Conservation (phyloP, 2,888 invertebrate genomes). For the Cerastis leucographa region DNA sequence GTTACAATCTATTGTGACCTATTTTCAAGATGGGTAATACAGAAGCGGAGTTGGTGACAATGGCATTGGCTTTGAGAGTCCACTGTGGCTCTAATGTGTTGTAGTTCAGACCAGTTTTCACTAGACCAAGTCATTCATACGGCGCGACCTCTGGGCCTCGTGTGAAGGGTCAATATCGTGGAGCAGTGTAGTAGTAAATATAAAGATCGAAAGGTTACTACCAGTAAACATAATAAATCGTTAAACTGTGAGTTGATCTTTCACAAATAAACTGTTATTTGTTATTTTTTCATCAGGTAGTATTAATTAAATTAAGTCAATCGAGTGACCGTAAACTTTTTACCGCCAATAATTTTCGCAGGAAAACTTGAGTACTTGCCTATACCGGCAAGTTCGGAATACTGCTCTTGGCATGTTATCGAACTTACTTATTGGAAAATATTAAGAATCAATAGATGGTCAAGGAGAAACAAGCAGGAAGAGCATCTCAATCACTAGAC, state of each 20-base stretch:
- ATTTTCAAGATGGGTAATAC: background rate
- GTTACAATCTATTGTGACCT: background rate
- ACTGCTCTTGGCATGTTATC: too few relatives aligned
- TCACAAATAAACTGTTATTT: background rate
- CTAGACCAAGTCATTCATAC: slow-evolving; percentile 40
- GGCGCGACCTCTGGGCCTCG: slow-evolving; percentile 10
- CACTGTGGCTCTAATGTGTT: slow-evolving; percentile 34
- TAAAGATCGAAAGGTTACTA: background rate
- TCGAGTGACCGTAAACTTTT: background rate
- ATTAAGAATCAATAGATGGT: background rate
- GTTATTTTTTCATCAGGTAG: background rate
- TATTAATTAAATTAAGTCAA: background rate
- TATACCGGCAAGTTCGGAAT: too few relatives aligned
- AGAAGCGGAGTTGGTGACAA: slow-evolving; percentile 16
- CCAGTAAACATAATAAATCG: background rate
- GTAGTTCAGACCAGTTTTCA: slow-evolving; percentile 59
- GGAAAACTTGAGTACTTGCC: too few relatives aligned
- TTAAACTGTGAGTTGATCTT: background rate
- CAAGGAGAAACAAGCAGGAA: slow-evolving; percentile 4
- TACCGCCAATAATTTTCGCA: too few relatives aligned
- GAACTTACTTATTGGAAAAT: background rate
- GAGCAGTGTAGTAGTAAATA: background rate
- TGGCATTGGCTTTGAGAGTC: slow-evolving; percentile 45
- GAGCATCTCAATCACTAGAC: background rate
- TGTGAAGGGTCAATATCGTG: slow-evolving; percentile 24